Evolutionary conservation across 2,113 vertebrate genomes (phyloP).

Genomic region (Marcusenius ussheri): DNA sequence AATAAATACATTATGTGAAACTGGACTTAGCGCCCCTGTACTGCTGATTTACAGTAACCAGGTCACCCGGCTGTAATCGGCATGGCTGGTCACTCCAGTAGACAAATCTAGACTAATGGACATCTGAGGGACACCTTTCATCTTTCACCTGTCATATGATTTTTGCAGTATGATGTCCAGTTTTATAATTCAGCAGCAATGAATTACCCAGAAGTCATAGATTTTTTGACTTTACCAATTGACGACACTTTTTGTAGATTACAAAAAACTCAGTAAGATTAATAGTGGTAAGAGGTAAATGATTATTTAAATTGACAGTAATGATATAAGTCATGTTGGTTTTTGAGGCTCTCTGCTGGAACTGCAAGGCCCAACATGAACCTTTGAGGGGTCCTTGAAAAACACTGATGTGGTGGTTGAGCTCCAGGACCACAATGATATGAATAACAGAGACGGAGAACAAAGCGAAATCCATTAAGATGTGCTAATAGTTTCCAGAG

Average conservation of each 20-base stretch:
- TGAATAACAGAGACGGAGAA: neutral
- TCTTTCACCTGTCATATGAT: neutral
- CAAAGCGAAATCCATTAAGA: neutral
- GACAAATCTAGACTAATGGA: neutral
- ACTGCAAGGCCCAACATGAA: neutral
- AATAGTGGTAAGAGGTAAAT: neutral
- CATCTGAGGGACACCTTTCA: neutral
- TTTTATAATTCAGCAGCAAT: neutral
- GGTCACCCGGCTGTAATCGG: neutral
- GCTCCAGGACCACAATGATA: neutral
- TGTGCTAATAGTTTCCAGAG: neutral
- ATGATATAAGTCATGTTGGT: neutral
- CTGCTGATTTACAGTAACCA: neutral
- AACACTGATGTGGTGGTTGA: slow-evolving; percentile 6
- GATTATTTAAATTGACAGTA: neutral
- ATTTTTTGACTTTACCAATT: neutral
- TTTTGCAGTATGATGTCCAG: neutral
- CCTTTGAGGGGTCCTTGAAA: neutral
- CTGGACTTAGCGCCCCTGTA: neutral
- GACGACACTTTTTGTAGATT: neutral
- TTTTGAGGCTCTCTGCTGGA: neutral
- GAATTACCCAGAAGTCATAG: neutral
- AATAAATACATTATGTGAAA: neutral
- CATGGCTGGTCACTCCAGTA: neutral
- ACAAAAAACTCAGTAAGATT: neutral